Evolutionary conservation across 2,113 vertebrate genomes (phyloP).

Genomic region (Callipepla squamata): DNA sequence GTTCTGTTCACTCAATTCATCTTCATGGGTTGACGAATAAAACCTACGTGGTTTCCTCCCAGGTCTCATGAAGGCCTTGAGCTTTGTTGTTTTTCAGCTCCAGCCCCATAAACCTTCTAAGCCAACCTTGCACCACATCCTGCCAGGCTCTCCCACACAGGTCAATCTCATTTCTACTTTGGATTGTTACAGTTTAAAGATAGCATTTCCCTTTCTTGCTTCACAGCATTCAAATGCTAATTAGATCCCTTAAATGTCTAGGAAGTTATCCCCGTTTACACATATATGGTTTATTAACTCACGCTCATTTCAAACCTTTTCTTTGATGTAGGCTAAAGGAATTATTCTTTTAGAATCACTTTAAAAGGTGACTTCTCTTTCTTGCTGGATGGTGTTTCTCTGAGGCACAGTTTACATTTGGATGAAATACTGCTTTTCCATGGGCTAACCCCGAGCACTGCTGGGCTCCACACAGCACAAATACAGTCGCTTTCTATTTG

Average conservation of each 20-base stretch:
- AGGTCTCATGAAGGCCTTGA: neutral
- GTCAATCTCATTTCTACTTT: constrained; percentile 60
- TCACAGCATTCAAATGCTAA: constrained; percentile 66
- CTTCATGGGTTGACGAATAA: neutral
- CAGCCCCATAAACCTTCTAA: neutral
- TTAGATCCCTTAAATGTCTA: constrained; percentile 48
- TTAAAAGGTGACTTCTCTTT: constrained; percentile 37
- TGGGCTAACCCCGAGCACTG: neutral
- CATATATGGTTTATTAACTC: constrained; percentile 60
- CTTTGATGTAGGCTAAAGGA: constrained; percentile 63
- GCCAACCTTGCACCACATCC: constrained; percentile 41
- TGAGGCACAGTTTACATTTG: constrained; percentile 44
- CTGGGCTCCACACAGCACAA: neutral
- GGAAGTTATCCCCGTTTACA: constrained; percentile 67
- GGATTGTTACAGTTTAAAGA: constrained; percentile 63
- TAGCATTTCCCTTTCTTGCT: constrained; percentile 59
- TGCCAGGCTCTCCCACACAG: constrained; percentile 20
- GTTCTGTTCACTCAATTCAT: neutral
- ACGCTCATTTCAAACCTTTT: constrained; percentile 52
- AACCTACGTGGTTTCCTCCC: neutral
- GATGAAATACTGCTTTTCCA: constrained; percentile 1
- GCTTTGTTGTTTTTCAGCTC: constrained; percentile 1
- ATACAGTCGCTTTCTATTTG: constrained; percentile 36
- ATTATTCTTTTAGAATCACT: constrained; percentile 52
- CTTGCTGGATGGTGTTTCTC: constrained; percentile 40